Percentiles rank a stretch among this genome's conserved stretches.
These are phyloP conservation scores for Ondatra zibethicus DNA, from an alignment of 2,113 vertebrate species.

Conservation along the genomic window DNA sequence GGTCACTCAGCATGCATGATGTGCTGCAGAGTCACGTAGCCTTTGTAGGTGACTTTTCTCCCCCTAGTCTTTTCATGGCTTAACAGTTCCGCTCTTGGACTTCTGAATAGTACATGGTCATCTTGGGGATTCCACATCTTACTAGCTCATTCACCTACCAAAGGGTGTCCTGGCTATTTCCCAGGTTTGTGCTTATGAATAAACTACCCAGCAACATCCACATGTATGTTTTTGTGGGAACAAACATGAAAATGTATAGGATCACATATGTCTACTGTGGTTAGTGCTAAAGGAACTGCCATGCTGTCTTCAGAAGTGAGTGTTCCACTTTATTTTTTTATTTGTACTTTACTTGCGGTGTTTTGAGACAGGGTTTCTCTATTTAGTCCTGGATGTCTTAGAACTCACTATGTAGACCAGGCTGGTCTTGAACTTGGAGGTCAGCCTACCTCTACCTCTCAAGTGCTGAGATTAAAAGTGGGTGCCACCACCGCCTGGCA, in stretches of 20 bases:
- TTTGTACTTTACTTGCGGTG: background rate
- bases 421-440: background rate
- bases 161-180: background rate
- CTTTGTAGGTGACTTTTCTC: background rate
- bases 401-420: background rate
- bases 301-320: background rate
- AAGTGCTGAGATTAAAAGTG: background rate
- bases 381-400: background rate
- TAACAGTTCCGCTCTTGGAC: background rate
- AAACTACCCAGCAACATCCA: background rate
- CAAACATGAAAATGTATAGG: background rate
- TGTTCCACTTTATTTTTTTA: background rate
- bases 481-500: background rate
- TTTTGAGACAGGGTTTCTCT: background rate
- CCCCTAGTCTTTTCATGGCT: background rate
- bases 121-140: background rate
- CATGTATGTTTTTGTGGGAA: background rate
- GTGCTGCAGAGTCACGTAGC: background rate
- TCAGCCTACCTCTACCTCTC: background rate
- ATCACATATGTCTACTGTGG: background rate
- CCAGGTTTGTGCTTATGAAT: background rate
- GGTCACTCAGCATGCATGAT: background rate
- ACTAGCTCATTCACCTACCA: background rate
- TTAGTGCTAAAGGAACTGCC: background rate
- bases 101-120: too few relatives aligned